Percentiles rank a stretch among this genome's conserved stretches.
Evolutionary conservation across 2,888 invertebrate species (phyloP).

Genomic region (Macrostomum cliftonense): DNA sequence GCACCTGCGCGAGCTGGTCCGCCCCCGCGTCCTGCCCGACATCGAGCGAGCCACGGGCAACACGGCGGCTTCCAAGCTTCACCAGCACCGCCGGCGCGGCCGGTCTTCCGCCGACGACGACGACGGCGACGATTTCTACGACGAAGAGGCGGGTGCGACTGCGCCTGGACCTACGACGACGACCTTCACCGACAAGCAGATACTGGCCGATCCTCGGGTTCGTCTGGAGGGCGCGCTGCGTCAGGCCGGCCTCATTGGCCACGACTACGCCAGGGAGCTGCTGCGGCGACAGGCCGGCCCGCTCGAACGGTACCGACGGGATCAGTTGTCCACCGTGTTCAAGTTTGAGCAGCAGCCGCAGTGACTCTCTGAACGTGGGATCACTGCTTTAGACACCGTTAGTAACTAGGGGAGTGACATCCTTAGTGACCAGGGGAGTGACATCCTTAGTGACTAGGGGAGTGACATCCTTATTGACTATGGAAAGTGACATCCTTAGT

Average conservation of each 20-base stretch:
- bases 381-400: too few species aligned
- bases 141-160: background rate
- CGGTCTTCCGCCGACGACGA: background rate
- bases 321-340: constrained; percentile 28
- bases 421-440: too few species aligned
- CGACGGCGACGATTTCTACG: too few species aligned
- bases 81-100: background rate
- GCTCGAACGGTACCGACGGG: constrained; percentile 23
- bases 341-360: constrained; percentile 10
- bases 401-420: too few species aligned
- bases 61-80: background rate
- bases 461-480: too few species aligned
- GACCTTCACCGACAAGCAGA: background rate
- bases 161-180: background rate
- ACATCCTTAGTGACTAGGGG: too few species aligned
- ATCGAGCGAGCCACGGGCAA: background rate
- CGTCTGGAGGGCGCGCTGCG: constrained; percentile 26
- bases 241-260: constrained; percentile 27
- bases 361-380: too few species aligned
- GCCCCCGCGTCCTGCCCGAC: background rate
- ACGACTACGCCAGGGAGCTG: constrained; percentile 22
- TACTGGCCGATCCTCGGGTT: constrained; percentile 12
- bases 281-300: constrained; percentile 21
- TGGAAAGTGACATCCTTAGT: too few species aligned
- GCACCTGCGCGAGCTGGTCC: background rate